Conservation (phyloP, 2,797 vertebrate genomes). For the Prunella strophiata region DNA sequence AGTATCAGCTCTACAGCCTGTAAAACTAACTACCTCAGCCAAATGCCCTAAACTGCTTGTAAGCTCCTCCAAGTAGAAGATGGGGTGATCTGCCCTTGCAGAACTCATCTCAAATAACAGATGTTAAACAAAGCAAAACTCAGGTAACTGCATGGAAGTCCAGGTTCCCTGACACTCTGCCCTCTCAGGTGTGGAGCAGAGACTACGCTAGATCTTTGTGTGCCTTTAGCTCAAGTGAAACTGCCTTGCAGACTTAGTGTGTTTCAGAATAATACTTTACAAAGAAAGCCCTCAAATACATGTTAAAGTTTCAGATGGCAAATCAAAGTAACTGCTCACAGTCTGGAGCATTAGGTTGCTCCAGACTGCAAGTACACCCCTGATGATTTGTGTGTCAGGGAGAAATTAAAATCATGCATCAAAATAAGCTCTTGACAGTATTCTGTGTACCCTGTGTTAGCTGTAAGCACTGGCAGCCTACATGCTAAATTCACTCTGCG, state of each 20-base stretch:
- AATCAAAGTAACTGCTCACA: accelerated
- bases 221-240: not conserved
- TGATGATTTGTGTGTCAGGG: not conserved
- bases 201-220: not conserved
- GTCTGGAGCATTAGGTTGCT: not conserved
- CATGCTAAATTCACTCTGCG: not conserved
- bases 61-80: not conserved
- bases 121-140: not conserved
- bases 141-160: not conserved
- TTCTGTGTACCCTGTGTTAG: not conserved
- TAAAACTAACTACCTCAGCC: not conserved
- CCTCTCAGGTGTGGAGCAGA: not conserved
- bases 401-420: slow-evolving; percentile 29
- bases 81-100: not conserved
- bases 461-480: not conserved
- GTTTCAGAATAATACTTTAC: not conserved
- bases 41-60: not conserved
- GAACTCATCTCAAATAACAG: not conserved
- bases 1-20: not conserved
- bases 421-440: not conserved
- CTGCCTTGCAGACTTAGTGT: not conserved
- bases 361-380: not conserved
- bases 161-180: not conserved
- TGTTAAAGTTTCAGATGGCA: not conserved
- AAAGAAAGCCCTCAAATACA: not conserved